Conservation (phyloP, 1,140 invertebrate genomes). For the Gonioctena quinquepunctata region DNA sequence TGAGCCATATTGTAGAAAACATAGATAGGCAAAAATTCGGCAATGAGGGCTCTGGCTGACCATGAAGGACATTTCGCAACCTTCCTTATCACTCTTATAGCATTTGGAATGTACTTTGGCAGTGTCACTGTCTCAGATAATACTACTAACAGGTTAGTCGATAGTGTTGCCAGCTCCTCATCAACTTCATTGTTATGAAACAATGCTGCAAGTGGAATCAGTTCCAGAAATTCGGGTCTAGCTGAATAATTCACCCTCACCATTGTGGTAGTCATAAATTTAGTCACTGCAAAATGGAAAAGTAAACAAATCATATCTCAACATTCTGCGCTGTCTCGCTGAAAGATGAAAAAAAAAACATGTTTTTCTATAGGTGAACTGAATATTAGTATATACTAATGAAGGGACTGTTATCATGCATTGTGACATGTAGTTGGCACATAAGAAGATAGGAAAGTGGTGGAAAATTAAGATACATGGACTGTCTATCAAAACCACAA, state of each 20-base stretch:
- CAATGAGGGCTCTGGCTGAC: slow-evolving; percentile 72
- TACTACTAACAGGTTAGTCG: slow-evolving; percentile 67
- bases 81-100: slow-evolving; percentile 58
- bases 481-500: too few relatives aligned
- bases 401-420: too few relatives aligned
- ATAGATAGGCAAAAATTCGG: slow-evolving; percentile 79
- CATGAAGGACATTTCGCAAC: slow-evolving; percentile 68
- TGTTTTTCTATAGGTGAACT: too few relatives aligned
- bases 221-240: slow-evolving; percentile 62
- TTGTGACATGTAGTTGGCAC: too few relatives aligned
- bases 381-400: too few relatives aligned
- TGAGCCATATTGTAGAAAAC: slow-evolving; percentile 85
- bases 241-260: slow-evolving; percentile 58
- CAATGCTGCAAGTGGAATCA: slow-evolving; percentile 71
- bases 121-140: slow-evolving; percentile 64
- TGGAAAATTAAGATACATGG: too few relatives aligned
- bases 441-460: too few relatives aligned
- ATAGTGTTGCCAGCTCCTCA: slow-evolving; percentile 76
- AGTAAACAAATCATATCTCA: not conserved
- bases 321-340: not conserved
- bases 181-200: slow-evolving; percentile 79
- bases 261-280: slow-evolving; percentile 61
- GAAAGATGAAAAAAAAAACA: too few relatives aligned
- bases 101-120: slow-evolving; percentile 59
- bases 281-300: slow-evolving; percentile 58